Evolutionary conservation across 2,888 invertebrate genomes (phyloP).

Genomic region (Aspidapion aeneum): DNA sequence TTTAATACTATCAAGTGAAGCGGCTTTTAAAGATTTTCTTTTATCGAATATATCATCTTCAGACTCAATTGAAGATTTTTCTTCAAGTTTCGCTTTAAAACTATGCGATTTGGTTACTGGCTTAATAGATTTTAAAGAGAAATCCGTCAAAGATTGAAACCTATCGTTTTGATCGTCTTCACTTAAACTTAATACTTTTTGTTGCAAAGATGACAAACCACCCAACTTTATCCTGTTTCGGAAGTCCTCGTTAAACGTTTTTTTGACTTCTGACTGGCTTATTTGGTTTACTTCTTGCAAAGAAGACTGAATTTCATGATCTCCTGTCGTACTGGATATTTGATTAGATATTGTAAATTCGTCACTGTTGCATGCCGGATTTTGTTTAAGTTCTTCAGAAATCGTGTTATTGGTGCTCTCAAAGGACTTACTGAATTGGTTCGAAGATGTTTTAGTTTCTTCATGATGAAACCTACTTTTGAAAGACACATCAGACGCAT

Average conservation of each 20-base stretch:
- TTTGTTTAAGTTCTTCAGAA: neutral
- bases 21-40: conserved; percentile 37
- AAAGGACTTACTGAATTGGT: neutral
- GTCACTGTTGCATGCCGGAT: neutral
- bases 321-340: conserved; percentile 15
- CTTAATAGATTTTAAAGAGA: conserved; percentile 50
- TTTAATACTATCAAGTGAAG: conserved; percentile 58
- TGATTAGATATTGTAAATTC: too few species aligned
- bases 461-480: neutral
- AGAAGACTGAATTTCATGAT: conserved; percentile 17
- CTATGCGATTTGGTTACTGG: conserved; percentile 70
- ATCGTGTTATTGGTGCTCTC: too few species aligned
- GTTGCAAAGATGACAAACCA: conserved; percentile 54
- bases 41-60: conserved; percentile 21
- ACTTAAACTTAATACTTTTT: conserved; percentile 50
- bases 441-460: neutral
- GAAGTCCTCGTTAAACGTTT: conserved; percentile 32
- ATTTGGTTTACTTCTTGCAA: neutral
- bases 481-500: neutral
- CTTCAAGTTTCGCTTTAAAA: conserved; percentile 56
- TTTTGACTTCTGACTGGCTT: conserved; percentile 7
- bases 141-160: conserved; percentile 44
- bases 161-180: conserved; percentile 41
- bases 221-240: conserved; percentile 48
- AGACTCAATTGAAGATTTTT: conserved; percentile 19